phyloP scores from a whole-genome alignment of 2,888 invertebrate species.

The Drosophila leonis region DNA sequence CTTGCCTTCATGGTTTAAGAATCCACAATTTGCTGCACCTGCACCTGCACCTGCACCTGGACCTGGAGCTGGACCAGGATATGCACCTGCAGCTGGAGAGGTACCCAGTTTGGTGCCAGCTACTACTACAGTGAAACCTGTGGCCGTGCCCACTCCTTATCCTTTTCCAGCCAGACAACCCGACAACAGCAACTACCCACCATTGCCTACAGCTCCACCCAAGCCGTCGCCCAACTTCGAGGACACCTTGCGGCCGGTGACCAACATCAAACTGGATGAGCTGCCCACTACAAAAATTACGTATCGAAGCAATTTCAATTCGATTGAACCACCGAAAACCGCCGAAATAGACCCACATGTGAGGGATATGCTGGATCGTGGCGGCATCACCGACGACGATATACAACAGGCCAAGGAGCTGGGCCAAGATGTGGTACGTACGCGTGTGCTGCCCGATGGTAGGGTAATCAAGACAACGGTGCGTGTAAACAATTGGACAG shows the following conservation, averaged over 20 bases:
- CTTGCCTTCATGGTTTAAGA: slow-evolving; percentile 10
- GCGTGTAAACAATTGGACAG: slow-evolving; percentile 32
- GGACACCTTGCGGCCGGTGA: slow-evolving; percentile 38
- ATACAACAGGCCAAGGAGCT: slow-evolving; percentile 41
- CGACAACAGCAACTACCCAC: neutral
- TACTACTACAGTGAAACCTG: neutral
- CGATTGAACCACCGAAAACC: slow-evolving; percentile 16
- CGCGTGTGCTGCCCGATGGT: slow-evolving; percentile 64
- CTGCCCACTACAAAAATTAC: slow-evolving; percentile 41
- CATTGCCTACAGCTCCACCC: slow-evolving; percentile 37
- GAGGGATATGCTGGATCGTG: slow-evolving; percentile 47
- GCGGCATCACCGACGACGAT: slow-evolving; percentile 69
- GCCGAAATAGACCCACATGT: slow-evolving; percentile 49
- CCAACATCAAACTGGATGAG: slow-evolving; percentile 45
- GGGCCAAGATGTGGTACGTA: slow-evolving; percentile 48
- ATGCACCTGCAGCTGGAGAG: neutral
- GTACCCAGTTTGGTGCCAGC: slow-evolving; percentile 10
- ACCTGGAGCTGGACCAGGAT: too few species aligned
- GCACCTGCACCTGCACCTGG: neutral
- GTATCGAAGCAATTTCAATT: slow-evolving; percentile 27
- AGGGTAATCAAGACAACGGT: slow-evolving; percentile 55
- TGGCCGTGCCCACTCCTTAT: slow-evolving; percentile 7
- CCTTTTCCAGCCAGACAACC: slow-evolving; percentile 7
- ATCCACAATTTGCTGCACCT: neutral
- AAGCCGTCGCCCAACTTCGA: slow-evolving; percentile 43